A percentile compares a stretch with the other conserved stretches of the same genome.
phyloP scores from a whole-genome alignment of 2,888 invertebrate species.

The Noctua comes region DNA sequence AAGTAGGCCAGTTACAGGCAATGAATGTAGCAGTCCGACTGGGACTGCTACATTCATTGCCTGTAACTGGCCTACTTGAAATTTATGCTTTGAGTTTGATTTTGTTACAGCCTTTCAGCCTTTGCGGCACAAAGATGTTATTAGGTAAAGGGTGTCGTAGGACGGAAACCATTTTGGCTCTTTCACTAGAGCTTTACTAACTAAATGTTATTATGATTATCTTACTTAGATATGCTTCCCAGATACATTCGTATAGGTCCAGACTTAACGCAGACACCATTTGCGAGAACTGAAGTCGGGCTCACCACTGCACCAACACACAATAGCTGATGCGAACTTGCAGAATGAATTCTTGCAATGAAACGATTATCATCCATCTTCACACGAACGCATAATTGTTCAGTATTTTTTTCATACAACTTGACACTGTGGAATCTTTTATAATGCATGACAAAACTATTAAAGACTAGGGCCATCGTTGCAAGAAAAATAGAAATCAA shows the following conservation, averaged over 20 bases:
- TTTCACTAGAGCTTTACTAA: neutral
- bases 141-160: neutral
- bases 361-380: conserved; percentile 78
- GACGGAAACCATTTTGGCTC: neutral
- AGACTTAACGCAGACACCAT: conserved; percentile 79
- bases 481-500: conserved; percentile 77
- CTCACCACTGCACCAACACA: conserved; percentile 84
- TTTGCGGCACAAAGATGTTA: neutral
- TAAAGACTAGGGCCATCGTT: conserved; percentile 75
- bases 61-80: too few species aligned
- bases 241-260: conserved; percentile 79
- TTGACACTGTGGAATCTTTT: conserved; percentile 62
- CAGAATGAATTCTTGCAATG: conserved; percentile 81
- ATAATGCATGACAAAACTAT: conserved; percentile 80
- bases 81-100: too few species aligned
- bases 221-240: conserved; percentile 79
- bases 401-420: conserved; percentile 56
- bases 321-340: conserved; percentile 77
- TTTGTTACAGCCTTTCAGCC: neutral
- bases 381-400: conserved; percentile 78
- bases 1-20: too few species aligned
- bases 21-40: too few species aligned
- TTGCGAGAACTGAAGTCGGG: conserved; percentile 76
- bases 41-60: too few species aligned
- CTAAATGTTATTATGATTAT: neutral